Conservation (phyloP, 2,113 vertebrate genomes). For the Arvicanthis niloticus region DNA sequence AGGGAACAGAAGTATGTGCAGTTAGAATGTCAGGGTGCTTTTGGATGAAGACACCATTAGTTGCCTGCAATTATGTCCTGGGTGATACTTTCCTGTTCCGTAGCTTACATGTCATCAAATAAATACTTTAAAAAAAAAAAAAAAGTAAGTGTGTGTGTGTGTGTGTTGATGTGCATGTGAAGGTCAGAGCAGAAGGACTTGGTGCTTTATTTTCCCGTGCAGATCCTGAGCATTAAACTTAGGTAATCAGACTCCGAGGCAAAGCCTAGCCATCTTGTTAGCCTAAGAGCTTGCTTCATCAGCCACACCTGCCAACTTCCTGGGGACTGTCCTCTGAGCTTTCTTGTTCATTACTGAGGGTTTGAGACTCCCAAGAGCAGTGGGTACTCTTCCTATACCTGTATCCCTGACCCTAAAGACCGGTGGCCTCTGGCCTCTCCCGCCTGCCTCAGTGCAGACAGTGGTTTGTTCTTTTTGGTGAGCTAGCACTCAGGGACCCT, state of each 20-base stretch:
- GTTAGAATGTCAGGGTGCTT: accelerated
- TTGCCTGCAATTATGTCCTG: neutral
- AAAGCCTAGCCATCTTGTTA: neutral
- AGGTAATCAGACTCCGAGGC: neutral
- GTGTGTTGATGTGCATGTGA: neutral
- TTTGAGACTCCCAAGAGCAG: neutral
- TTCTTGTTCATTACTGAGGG: neutral
- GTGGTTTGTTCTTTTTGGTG: neutral
- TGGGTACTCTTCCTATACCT: neutral
- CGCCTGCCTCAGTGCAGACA: accelerated
- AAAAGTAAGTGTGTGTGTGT: neutral
- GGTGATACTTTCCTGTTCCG: neutral
- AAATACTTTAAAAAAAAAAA: neutral
- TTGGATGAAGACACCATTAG: accelerated
- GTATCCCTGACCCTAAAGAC: neutral
- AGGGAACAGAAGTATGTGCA: accelerated
- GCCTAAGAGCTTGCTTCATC: neutral
- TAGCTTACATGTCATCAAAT: neutral
- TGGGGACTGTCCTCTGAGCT: neutral
- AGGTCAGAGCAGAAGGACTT: neutral
- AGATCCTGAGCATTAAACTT: neutral
- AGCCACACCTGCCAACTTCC: neutral
- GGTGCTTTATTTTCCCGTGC: neutral
- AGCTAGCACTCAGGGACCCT: neutral
- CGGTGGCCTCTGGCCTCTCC: accelerated